phyloP scores from a whole-genome alignment of 2,797 vertebrate species.

The Spinibarbus caldwelli region DNA sequence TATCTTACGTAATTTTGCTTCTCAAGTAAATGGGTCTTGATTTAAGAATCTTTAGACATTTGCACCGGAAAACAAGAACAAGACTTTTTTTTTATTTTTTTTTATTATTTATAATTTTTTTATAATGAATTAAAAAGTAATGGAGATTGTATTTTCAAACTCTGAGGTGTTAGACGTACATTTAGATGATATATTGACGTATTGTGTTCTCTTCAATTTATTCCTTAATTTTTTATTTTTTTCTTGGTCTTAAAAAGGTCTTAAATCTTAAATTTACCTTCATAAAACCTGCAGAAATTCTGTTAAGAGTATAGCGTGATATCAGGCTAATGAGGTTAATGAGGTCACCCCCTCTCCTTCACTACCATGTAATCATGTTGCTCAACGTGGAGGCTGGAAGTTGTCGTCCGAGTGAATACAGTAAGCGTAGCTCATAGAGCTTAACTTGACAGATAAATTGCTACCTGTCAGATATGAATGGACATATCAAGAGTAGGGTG shows the following conservation, averaged over 20 bases:
- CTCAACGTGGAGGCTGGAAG: conserved; percentile 68
- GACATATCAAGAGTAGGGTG: conserved; percentile 65
- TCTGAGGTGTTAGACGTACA: not conserved
- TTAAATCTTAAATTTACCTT: not conserved
- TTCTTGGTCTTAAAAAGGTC: too few relatives aligned
- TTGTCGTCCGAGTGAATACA: conserved; percentile 64
- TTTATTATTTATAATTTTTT: too few relatives aligned
- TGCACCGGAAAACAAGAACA: not conserved
- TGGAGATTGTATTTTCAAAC: too few relatives aligned
- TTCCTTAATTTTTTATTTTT: not conserved
- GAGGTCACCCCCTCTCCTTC: conserved; percentile 49
- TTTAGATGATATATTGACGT: not conserved
- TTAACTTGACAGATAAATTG: conserved; percentile 77
- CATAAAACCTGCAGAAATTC: conserved; percentile 4
- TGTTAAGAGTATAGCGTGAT: too few relatives aligned
- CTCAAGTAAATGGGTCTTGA: not conserved
- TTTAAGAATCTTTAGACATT: not conserved
- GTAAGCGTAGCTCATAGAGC: conserved; percentile 64
- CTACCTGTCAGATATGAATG: conserved; percentile 72
- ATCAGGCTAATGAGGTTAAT: conserved; percentile 69
- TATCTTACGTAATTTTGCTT: too few relatives aligned
- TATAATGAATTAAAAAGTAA: too few relatives aligned
- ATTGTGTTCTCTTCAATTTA: too few relatives aligned
- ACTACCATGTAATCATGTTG: conserved; percentile 69
- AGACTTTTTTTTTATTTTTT: too few relatives aligned